phyloP scores from a whole-genome alignment of 2,113 vertebrate species.

The Corythornis vintsioides region DNA sequence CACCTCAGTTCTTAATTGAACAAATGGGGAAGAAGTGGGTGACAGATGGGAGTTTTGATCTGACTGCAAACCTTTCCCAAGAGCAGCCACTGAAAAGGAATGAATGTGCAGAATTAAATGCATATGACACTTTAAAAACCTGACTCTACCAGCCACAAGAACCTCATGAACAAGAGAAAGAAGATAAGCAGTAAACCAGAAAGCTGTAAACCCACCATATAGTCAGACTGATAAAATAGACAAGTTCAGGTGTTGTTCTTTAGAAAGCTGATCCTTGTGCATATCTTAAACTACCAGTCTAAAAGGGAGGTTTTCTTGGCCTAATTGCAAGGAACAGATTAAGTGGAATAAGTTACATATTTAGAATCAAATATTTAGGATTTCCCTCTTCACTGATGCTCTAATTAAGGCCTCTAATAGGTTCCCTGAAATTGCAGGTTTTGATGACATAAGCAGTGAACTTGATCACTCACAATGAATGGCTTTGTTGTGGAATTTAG shows the following conservation, averaged over 20 bases:
- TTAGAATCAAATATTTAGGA: not conserved
- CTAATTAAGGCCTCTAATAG: not conserved
- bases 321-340: not conserved
- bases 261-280: not conserved
- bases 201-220: not conserved
- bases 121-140: not conserved
- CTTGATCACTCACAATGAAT: not conserved
- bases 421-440: not conserved
- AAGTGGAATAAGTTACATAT: not conserved
- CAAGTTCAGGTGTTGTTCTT: not conserved
- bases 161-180: not conserved
- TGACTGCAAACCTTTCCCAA: not conserved
- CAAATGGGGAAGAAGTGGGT: not conserved
- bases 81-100: accelerated
- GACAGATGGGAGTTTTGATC: not conserved
- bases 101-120: not conserved
- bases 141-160: not conserved
- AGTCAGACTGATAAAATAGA: not conserved
- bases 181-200: not conserved
- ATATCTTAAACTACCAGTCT: not conserved
- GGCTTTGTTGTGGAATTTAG: conserved; percentile 3
- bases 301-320: not conserved
- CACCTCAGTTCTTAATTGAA: not conserved
- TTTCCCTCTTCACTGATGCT: not conserved
- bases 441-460: not conserved